Evolutionary conservation across 2,797 vertebrate species (phyloP).

Genomic region (Poeciliopsis gracilis): DNA sequence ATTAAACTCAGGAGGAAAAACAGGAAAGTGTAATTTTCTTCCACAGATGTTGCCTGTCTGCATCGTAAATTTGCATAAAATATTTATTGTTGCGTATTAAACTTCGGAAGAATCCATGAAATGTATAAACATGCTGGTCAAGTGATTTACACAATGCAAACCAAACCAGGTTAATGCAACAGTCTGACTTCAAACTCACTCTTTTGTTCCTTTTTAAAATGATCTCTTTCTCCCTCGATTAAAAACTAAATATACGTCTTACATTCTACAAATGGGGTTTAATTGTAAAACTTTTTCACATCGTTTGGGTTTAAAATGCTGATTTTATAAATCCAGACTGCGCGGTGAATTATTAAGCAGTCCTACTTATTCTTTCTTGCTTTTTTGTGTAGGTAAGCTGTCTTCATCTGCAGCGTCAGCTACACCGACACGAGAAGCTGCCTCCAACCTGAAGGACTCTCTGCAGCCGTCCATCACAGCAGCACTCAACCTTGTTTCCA

Average conservation of each 20-base stretch:
- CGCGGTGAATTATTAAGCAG: neutral
- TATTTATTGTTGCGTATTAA: neutral
- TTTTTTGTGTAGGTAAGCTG: slow-evolving; percentile 82
- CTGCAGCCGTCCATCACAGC: slow-evolving; percentile 80
- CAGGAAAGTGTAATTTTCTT: neutral
- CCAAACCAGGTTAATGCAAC: neutral
- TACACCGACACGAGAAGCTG: slow-evolving; percentile 81
- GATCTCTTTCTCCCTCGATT: neutral
- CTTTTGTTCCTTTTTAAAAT: neutral
- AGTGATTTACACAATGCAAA: neutral
- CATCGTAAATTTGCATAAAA: neutral
- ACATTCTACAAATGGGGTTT: neutral
- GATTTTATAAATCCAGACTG: neutral
- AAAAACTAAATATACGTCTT: no score
- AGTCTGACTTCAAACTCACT: neutral
- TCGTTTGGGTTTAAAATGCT: neutral
- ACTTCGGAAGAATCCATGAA: neutral
- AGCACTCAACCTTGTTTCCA: slow-evolving; percentile 74
- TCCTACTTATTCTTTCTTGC: slow-evolving; percentile 14
- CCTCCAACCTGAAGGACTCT: slow-evolving; percentile 73
- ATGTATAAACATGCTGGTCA: neutral
- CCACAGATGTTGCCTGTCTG: neutral
- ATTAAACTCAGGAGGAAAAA: neutral
- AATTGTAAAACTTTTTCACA: neutral
- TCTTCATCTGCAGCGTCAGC: slow-evolving; percentile 77